Base-by-base conservation (phyloP, 2,113 vertebrate genomes). In the Istiophorus platypterus region DNA sequence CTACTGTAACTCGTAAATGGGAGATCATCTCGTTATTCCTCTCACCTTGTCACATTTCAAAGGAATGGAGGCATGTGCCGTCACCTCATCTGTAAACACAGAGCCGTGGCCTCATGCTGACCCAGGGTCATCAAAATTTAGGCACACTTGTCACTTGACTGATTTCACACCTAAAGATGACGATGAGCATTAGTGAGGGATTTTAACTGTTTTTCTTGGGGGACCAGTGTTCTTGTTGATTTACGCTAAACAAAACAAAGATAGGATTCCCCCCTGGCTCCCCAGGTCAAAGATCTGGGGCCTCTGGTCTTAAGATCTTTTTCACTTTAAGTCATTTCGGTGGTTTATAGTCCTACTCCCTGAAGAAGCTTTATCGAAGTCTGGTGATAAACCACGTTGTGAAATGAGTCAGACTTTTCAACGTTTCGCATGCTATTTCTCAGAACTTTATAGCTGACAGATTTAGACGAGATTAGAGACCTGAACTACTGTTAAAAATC, bases 91-190 rank as follows among this genome's bases (percentile, higher is more conserved):
- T 68, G 89, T 90, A 91, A 90, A 89, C 89, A 91, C 86, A 85
- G 82, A 90, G 66, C 76, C 11, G 56, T 75, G 79, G 86, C 89
- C 89, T 80, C 84, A 34, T 41, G 62, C 85, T 85, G 84, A 82
- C 89, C 85, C 69, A 7, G 82, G 88, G 87, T 88, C 88, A 89
- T 89, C 82, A 86, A 54, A 85, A 89, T 85, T 86, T 49, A 80
- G 90, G 90, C 93, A 92, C 93, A 93, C 91, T 93, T 95, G 85
- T 90, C 87, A 93, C 91, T 85, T 93, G 80, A 69, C 78, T 76
- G 90, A 82, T 89, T 88, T 95, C 91, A 91, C 94, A 93, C 87
- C 87, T 90, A 26, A 66, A 71, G 54, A 82, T 84, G 66, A 85
- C 65, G 29, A 80, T 76, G 81, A 77, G 67, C 72, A 73, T 86